These are phyloP conservation scores for Tribolium freemani DNA, from an alignment of 2,888 invertebrate species.

Conservation along the genomic window DNA sequence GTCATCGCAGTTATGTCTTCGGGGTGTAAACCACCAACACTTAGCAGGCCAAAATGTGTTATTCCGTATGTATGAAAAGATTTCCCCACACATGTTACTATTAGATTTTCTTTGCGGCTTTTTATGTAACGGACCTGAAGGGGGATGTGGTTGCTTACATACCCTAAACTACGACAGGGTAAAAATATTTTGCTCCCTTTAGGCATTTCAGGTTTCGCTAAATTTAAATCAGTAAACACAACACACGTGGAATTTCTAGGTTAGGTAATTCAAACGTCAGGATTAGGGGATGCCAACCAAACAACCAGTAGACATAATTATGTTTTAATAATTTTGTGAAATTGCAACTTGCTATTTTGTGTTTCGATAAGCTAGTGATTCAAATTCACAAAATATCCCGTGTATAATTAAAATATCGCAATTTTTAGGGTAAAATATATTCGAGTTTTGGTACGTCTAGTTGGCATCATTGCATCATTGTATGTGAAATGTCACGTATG, in stretches of 20 bases:
- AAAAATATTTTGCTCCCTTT: constrained; percentile 83
- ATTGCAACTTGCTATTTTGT: too few relatives aligned
- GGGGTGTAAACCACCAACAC: constrained; percentile 86
- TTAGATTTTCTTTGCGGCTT: constrained; percentile 86
- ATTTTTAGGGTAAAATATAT: neutral
- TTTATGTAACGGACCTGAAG: constrained; percentile 87
- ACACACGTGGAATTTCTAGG: constrained; percentile 15
- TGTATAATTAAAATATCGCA: too few relatives aligned
- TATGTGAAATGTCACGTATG: neutral
- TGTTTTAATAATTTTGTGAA: too few relatives aligned
- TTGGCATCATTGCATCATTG: neutral
- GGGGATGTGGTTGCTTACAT: constrained; percentile 93
- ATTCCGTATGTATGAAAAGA: constrained; percentile 95
- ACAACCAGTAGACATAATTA: neutral
- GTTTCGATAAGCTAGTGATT: too few relatives aligned
- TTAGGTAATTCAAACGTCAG: constrained; percentile 1
- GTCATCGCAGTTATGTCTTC: constrained; percentile 85
- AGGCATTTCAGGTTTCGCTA: constrained; percentile 46
- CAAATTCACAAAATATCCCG: too few relatives aligned
- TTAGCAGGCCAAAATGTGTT: constrained; percentile 83
- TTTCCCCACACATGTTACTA: constrained; percentile 92
- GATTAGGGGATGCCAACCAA: neutral
- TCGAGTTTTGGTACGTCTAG: neutral
- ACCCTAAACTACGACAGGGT: constrained; percentile 88
- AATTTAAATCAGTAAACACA: constrained; percentile 5